A percentile compares a stretch with the other conserved stretches of the same genome.
Evolutionary conservation across 2,113 vertebrate species (phyloP).

Genomic region (Psettodes erumei): DNA sequence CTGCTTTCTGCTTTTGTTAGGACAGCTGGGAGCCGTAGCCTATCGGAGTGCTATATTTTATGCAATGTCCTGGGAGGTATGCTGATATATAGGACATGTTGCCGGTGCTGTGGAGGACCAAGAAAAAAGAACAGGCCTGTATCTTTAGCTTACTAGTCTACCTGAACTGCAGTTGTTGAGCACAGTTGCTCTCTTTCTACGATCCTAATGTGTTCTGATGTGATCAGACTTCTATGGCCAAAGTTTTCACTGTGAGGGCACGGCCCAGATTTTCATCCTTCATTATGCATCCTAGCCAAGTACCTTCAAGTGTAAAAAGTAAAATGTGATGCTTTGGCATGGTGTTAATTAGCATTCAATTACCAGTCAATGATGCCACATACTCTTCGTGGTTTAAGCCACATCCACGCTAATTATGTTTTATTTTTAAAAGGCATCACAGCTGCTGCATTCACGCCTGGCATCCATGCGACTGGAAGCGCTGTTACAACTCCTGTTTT

Average conservation of each 20-base stretch:
- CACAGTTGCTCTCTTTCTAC: no score
- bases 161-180: neutral
- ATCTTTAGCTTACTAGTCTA: neutral
- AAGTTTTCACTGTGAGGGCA: neutral
- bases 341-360: neutral
- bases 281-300: neutral
- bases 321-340: neutral
- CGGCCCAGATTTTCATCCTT: neutral
- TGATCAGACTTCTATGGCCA: neutral
- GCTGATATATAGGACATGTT: neutral
- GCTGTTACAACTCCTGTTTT: no score
- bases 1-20: constrained; percentile 10
- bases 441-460: no score
- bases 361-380: neutral
- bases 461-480: no score
- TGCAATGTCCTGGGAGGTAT: neutral
- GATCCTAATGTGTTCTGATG: neutral
- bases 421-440: no score
- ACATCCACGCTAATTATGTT: no score
- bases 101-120: neutral
- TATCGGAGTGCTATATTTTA: neutral
- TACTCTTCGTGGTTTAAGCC: no score
- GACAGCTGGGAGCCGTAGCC: neutral
- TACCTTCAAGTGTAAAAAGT: neutral
- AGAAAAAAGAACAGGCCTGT: neutral